Evolutionary conservation across 2,113 vertebrate genomes (phyloP).

Genomic region (Scopus umbretta): DNA sequence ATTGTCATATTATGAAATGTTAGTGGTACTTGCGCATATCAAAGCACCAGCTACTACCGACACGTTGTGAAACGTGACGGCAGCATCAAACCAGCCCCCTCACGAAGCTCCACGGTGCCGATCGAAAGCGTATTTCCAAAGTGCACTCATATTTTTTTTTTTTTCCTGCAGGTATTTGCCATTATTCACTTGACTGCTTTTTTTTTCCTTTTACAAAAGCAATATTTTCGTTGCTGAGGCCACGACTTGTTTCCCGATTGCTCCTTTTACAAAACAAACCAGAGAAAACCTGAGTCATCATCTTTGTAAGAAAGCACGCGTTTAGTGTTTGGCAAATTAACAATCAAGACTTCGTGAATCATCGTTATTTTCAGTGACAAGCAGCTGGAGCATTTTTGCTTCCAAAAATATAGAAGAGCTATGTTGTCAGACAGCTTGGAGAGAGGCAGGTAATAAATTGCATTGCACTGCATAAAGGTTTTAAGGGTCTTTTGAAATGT

Average conservation of each 20-base stretch:
- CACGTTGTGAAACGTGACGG: neutral
- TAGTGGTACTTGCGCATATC: neutral
- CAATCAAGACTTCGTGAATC: neutral
- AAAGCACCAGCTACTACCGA: neutral
- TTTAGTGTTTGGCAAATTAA: neutral
- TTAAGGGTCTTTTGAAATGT: neutral
- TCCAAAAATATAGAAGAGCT: neutral
- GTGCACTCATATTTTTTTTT: fast-evolving
- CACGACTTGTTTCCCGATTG: neutral
- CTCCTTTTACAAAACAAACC: neutral
- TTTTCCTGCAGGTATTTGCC: neutral
- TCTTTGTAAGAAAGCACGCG: neutral
- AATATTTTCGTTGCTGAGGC: neutral
- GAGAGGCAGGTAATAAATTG: neutral
- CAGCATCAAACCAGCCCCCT: neutral
- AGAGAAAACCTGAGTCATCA: neutral
- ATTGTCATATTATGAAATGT: constrained; percentile 34
- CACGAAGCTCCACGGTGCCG: fast-evolving
- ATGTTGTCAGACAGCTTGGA: neutral
- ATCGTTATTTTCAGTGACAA: neutral
- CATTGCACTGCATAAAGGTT: neutral
- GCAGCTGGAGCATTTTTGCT: neutral
- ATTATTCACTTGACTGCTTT: neutral
- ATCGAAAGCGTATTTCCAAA: neutral
- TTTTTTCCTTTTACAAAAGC: neutral